Evolutionary conservation across 92 coral and sea anemone genomes (phyloP).

Genomic region (Bergia sp.): DNA sequence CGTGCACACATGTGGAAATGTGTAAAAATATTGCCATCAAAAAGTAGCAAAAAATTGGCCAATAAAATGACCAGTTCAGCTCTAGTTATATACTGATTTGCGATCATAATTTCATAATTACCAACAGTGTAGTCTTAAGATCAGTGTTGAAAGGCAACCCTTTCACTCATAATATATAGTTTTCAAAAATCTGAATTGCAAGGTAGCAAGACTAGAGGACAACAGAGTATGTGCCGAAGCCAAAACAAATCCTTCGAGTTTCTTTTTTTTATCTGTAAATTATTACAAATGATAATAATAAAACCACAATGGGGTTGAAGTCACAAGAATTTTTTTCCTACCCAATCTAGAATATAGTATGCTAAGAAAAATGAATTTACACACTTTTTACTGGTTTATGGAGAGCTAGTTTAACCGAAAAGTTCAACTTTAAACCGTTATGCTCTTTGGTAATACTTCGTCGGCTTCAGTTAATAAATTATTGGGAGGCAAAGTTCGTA

Average conservation of each 20-base stretch:
- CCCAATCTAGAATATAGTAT: background rate
- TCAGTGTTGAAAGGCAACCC: background rate
- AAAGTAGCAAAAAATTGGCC: background rate
- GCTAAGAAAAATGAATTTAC: background rate
- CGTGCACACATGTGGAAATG: background rate
- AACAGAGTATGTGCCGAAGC: background rate
- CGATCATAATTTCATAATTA: background rate
- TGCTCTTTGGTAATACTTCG: background rate
- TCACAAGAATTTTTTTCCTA: background rate
- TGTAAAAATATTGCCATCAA: background rate
- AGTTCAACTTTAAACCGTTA: background rate
- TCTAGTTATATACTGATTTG: background rate
- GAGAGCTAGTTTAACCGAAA: background rate
- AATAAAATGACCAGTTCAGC: background rate
- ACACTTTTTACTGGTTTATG: background rate
- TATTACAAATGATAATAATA: constrained; percentile 8
- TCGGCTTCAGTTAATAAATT: background rate
- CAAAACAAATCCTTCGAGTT: background rate
- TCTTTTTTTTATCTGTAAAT: background rate
- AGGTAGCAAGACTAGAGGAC: background rate
- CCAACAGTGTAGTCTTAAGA: background rate
- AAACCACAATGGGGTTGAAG: constrained; percentile 11
- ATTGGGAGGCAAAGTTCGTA: background rate
- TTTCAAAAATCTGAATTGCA: background rate
- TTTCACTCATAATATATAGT: background rate